Evolutionary conservation across 2,888 invertebrate species (phyloP).

Genomic region (Agrochola macilenta): DNA sequence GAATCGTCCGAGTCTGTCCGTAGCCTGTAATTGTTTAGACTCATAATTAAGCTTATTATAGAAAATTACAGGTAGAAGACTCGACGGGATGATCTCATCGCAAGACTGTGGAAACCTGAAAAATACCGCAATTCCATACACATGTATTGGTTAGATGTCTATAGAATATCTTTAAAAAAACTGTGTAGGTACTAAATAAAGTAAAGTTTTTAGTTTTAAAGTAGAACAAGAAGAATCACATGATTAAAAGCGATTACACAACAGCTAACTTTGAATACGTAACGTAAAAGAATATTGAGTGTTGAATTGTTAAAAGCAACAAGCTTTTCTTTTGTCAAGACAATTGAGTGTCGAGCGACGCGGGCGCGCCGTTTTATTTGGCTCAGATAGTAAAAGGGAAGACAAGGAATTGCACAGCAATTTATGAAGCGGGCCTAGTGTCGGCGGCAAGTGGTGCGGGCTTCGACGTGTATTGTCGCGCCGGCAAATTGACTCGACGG

Average conservation of each 20-base stretch:
- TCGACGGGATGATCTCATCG: conserved; percentile 67
- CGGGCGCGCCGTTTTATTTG: conserved; percentile 73
- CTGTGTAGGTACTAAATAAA: not conserved
- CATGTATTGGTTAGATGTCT: conserved; percentile 5
- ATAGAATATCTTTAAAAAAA: not conserved
- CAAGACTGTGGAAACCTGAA: conserved; percentile 43
- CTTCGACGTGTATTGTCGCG: conserved; percentile 78
- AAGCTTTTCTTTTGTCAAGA: conserved; percentile 63
- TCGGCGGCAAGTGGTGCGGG: conserved; percentile 71
- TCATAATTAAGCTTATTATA: conserved; percentile 77
- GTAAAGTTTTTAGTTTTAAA: not conserved
- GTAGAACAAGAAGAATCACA: not conserved
- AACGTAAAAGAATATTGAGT: conserved; percentile 47
- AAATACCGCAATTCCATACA: conserved; percentile 20
- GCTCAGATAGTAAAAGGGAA: conserved; percentile 75
- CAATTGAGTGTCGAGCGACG: conserved; percentile 62
- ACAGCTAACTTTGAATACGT: conserved; percentile 17
- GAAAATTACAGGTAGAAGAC: conserved; percentile 78
- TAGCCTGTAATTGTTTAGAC: conserved; percentile 72
- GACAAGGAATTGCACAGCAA: conserved; percentile 80
- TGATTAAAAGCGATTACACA: not conserved
- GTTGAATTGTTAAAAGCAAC: conserved; percentile 58
- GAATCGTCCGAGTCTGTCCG: conserved; percentile 54
- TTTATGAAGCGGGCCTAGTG: conserved; percentile 80
- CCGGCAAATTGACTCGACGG: conserved; percentile 85